Conservation (phyloP, 2,888 invertebrate species). For the Callosobruchus maculatus region DNA sequence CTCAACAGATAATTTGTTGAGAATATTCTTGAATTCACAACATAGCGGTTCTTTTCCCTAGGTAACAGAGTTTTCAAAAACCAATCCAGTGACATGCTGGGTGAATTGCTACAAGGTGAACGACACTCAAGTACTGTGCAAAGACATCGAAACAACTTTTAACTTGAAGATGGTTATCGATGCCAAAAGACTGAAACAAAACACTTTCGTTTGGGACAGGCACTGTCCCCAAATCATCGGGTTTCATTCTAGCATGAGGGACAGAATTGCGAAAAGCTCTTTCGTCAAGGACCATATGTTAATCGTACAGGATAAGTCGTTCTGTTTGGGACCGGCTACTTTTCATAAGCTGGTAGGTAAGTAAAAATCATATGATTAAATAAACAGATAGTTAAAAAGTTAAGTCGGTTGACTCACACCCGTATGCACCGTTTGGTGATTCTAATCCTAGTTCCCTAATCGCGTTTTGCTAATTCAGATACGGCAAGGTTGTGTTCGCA, state of each 20-base stretch:
- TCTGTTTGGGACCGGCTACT: slow-evolving; percentile 76
- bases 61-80: slow-evolving; percentile 51
- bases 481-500: too few species aligned
- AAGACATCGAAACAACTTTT: slow-evolving; percentile 33
- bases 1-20: neutral
- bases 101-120: slow-evolving; percentile 68
- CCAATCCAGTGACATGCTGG: slow-evolving; percentile 69
- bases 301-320: slow-evolving; percentile 71
- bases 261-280: slow-evolving; percentile 54
- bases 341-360: slow-evolving; percentile 60
- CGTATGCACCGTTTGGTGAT: too few species aligned
- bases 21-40: too few species aligned
- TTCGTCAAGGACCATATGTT: slow-evolving; percentile 55
- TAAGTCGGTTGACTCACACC: too few species aligned
- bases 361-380: neutral
- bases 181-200: slow-evolving; percentile 24
- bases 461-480: too few species aligned
- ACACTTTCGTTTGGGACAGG: slow-evolving; percentile 43
- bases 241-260: slow-evolving; percentile 55
- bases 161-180: slow-evolving; percentile 32
- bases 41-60: neutral
- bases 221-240: slow-evolving; percentile 55
- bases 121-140: slow-evolving; percentile 33
- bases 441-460: too few species aligned
- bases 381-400: too few species aligned